phyloP scores from a whole-genome alignment of 2,797 vertebrate species.

The Myotis daubentonii region DNA sequence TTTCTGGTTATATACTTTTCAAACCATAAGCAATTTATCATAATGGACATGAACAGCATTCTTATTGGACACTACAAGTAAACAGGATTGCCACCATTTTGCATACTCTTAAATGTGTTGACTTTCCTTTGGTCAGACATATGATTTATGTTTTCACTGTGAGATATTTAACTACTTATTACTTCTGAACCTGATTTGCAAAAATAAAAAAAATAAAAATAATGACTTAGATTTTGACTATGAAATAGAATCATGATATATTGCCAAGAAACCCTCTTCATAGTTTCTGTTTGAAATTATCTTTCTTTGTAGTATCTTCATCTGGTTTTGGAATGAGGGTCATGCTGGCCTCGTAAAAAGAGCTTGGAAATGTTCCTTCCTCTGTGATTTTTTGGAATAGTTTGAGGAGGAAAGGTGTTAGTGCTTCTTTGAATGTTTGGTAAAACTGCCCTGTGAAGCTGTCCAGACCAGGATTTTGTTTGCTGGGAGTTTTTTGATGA shows the following conservation, averaged over 20 bases:
- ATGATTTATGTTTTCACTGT: background rate
- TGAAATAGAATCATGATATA: conserved; percentile 47
- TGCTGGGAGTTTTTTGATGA: too few relatives aligned
- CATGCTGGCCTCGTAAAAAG: too few relatives aligned
- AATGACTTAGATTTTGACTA: background rate
- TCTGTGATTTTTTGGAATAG: too few relatives aligned
- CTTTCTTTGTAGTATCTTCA: too few relatives aligned
- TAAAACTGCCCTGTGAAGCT: too few relatives aligned
- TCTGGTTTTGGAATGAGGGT: too few relatives aligned
- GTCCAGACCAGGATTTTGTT: too few relatives aligned
- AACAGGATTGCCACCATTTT: background rate
- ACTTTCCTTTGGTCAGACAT: background rate
- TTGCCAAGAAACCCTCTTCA: background rate
- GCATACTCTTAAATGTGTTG: background rate
- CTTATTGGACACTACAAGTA: background rate
- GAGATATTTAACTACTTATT: background rate
- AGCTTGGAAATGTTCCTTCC: too few relatives aligned
- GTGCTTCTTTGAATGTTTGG: too few relatives aligned
- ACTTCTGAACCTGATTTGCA: background rate
- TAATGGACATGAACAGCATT: background rate
- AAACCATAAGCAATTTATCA: background rate
- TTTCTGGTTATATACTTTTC: background rate
- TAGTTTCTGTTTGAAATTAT: background rate
- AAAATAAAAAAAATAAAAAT: conserved; percentile 8
- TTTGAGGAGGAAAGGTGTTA: too few relatives aligned